Conservation (phyloP, 2,113 vertebrate genomes). For the Plotosus lineatus region DNA sequence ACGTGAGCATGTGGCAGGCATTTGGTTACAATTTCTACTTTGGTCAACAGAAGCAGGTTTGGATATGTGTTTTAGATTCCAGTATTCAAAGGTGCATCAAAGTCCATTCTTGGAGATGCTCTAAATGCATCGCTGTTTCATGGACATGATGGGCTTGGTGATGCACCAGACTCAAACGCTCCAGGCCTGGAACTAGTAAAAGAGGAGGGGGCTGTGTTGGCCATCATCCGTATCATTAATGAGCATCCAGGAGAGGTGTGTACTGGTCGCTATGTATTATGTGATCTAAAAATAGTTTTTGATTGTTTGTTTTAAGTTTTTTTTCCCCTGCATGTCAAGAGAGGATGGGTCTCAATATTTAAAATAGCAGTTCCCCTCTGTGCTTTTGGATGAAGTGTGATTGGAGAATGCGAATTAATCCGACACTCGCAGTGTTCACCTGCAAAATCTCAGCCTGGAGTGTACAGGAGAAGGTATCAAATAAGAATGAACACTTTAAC, state of each 20-base stretch:
- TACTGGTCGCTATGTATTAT: not conserved
- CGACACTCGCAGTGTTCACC: no score
- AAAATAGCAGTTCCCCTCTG: no score
- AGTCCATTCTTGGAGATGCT: slow-evolving; percentile 60
- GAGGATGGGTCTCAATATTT: no score
- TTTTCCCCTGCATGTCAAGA: no score
- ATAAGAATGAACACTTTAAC: no score
- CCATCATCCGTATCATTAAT: slow-evolving; percentile 71
- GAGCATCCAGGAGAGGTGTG: slow-evolving; percentile 73
- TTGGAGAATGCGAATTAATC: no score
- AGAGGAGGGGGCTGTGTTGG: slow-evolving; percentile 67
- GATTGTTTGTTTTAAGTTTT: not conserved
- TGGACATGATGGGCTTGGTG: slow-evolving; percentile 73
- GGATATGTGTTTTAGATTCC: slow-evolving; percentile 66
- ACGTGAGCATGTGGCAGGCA: not conserved
- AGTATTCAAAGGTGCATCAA: slow-evolving; percentile 69
- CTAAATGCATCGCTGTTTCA: slow-evolving; percentile 62
- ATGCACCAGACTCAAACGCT: slow-evolving; percentile 68
- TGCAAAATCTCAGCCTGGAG: no score
- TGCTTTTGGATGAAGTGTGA: no score
- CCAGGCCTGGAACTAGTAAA: slow-evolving; percentile 68
- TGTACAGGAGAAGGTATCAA: no score
- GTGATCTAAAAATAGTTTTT: not conserved
- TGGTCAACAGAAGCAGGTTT: not conserved
- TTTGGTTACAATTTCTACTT: not conserved